Evolutionary conservation across 2,797 vertebrate genomes (phyloP), one percentile per base, ranked within the genome.

Genomic region (Synanceia verrucosa): DNA sequence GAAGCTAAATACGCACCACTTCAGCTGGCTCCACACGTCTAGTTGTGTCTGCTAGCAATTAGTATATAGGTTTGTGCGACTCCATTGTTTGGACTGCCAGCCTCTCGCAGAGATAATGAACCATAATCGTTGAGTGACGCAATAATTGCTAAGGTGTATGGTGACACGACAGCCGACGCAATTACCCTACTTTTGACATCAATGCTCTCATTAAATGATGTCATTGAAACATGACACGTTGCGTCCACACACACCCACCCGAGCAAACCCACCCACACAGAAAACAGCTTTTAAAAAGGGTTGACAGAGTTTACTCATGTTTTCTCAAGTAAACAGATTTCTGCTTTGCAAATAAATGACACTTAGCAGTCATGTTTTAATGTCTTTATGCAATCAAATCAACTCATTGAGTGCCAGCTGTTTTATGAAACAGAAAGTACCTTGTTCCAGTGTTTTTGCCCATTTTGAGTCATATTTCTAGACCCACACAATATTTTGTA

Each of bases 1-100:
- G 83, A 86, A 89, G 87, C 86, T 86, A 70, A 78, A 88, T 75
- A 77, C 70, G 70, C 55, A 70, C 60, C 83, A 61, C 82, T 84
- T 89, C 65, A 57, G 65, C 67, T 8, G 69, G 76, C 74, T 88
- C 78, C 75, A 72, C 81, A 86, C 53, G 60, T 86, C 70, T 76
- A 52, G 76, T 83, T 83, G 83, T 87, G 86, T 88, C 91, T 94
- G 91, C 65, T 86, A 92, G 83, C 90, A 90, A 93, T 93, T 92
- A 93, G 86, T 71, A 61, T 78, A 73, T 59, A 82, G 79, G 78
- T 91, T 91, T 87, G 86, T 87, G 87, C 72, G 57, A 86, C 67
- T 76, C 84, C 82, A 87, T 91, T 92, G 86, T 92, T 91, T 90
- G 81, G 84, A 81, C 83, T 85, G 86, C 84, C 48, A 76, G 66